Percentiles rank a stretch among this genome's conserved stretches.
Evolutionary conservation across 2,797 vertebrate genomes (phyloP).

Genomic region (Neoniphon sammara): DNA sequence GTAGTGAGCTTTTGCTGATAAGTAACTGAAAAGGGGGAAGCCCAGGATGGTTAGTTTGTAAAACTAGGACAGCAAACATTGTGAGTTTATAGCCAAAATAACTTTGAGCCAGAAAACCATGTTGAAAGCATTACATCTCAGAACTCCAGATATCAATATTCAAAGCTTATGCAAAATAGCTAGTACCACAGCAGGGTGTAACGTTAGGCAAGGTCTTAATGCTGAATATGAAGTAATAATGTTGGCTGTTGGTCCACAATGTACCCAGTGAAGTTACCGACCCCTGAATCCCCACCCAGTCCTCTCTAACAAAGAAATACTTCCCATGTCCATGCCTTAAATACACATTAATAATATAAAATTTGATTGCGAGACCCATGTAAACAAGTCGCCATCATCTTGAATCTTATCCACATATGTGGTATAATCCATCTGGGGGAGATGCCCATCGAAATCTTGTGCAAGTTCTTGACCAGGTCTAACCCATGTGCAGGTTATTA

Average conservation of each 20-base stretch:
- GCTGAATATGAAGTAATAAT: not conserved
- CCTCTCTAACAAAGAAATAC: not conserved
- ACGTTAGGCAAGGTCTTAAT: not conserved
- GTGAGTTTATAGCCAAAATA: not conserved
- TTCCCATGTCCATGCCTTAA: not conserved
- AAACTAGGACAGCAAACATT: not conserved
- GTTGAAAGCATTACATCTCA: not conserved
- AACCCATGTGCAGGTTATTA: constrained; percentile 15
- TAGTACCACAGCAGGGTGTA: not conserved
- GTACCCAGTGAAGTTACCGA: too few species aligned
- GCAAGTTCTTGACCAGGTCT: constrained; percentile 13
- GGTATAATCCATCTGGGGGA: constrained; percentile 11
- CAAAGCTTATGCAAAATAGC: not conserved
- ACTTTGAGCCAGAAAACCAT: not conserved
- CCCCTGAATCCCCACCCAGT: not conserved
- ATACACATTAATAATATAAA: constrained; percentile 19
- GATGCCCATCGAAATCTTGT: constrained; percentile 33
- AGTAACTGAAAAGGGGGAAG: constrained; percentile 11
- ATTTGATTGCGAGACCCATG: constrained; percentile 30
- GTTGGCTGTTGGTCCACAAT: too few species aligned
- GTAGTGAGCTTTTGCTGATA: not conserved
- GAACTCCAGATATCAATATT: not conserved
- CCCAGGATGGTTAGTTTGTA: constrained; percentile 2
- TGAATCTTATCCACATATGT: constrained; percentile 36
- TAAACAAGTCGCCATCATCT: constrained; percentile 40